Evolutionary conservation across 2,797 vertebrate species (phyloP).

Genomic region (Sparidentex hasta): DNA sequence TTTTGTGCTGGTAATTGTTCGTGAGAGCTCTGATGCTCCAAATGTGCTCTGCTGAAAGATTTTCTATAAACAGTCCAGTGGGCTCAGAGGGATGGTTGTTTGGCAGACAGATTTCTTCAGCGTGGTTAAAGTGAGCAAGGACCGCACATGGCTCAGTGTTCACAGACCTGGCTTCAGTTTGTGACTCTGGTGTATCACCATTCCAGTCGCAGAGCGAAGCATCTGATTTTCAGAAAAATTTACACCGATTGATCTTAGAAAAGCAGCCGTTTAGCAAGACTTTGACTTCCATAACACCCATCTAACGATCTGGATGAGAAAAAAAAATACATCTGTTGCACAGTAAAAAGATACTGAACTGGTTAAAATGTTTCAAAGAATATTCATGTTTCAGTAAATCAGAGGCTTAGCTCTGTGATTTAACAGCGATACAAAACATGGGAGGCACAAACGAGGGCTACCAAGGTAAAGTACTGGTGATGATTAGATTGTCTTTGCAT

Average conservation of each 20-base stretch:
- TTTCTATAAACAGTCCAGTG: slow-evolving; percentile 48
- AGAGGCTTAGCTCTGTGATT: neutral
- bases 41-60: slow-evolving; percentile 41
- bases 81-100: slow-evolving; percentile 10
- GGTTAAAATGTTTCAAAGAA: neutral
- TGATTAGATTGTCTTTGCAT: no score
- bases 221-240: neutral
- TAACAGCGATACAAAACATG: neutral
- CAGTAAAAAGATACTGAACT: neutral
- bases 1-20: slow-evolving; percentile 34
- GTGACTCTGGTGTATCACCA: neutral
- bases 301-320: neutral
- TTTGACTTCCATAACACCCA: neutral
- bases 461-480: no score
- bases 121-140: slow-evolving; percentile 16
- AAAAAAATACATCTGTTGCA: neutral
- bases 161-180: neutral
- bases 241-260: neutral
- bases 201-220: neutral
- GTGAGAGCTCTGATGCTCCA: slow-evolving; percentile 31
- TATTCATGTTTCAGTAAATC: neutral
- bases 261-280: neutral
- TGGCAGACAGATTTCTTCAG: slow-evolving; percentile 35
- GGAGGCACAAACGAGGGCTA: neutral
- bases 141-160: slow-evolving; percentile 6